Conservation (phyloP, 2,888 invertebrate species). For the Apamea sordens region DNA sequence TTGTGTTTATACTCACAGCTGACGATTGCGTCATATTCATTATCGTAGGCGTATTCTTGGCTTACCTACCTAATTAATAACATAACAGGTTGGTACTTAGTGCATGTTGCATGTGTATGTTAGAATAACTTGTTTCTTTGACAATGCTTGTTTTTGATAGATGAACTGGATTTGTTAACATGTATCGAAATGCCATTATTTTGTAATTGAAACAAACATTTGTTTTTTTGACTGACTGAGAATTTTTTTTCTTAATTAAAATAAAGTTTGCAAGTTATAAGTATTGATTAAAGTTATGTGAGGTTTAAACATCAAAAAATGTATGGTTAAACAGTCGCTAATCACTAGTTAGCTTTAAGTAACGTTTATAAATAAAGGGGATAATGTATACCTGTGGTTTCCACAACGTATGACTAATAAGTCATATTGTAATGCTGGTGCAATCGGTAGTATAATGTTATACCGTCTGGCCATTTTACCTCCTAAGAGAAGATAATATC, state of each 20-base stretch:
- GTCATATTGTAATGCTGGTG: not conserved
- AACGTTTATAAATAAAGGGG: no score
- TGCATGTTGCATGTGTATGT: not conserved
- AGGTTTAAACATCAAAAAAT: no score
- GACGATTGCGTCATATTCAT: conserved; percentile 73
- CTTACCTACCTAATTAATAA: conserved; percentile 40
- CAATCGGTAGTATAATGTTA: not conserved
- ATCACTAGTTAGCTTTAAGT: no score
- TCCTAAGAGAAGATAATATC: not conserved
- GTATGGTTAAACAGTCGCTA: no score
- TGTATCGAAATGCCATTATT: no score
- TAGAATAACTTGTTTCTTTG: not conserved
- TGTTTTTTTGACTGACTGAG: no score
- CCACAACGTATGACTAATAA: not conserved
- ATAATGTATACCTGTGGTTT: not conserved
- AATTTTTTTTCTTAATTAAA: not conserved
- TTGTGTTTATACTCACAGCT: conserved; percentile 72
- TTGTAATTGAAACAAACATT: no score
- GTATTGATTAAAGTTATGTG: not conserved
- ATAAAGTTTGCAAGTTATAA: not conserved
- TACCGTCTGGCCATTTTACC: not conserved
- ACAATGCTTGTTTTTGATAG: not conserved
- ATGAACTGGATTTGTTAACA: not conserved
- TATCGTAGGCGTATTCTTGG: conserved; percentile 44
- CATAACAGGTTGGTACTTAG: conserved; percentile 40